Base-by-base conservation (phyloP, 2,797 vertebrate genomes). In the Schizopygopsis malacanthus region DNA sequence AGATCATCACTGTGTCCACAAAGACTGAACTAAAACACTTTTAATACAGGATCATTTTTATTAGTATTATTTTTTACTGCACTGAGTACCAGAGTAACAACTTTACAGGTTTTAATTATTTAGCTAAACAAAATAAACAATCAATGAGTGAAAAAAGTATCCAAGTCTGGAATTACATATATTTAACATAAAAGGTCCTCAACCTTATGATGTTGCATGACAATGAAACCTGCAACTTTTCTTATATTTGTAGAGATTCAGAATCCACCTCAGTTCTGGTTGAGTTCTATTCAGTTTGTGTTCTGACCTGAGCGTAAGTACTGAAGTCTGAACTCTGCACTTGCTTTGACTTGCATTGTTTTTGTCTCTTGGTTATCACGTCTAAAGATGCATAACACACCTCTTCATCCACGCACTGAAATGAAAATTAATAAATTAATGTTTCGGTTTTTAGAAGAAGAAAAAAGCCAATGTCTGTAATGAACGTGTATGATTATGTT, bases 301-400 rank as follows among this genome's bases (percentile, higher is more conserved):
- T 78, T 59, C 75, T 59, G 52, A 78, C 37, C 76, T 61, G 54
- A 43, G 76, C 76, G 15, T 43, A 78, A 6, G 54, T 61, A 25
- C 76, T 77, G 73, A 77, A 54, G 33, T 56, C 73, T 13, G 73
- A 77, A 39, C 50, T 13, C 28, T 54, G 50, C 11, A n/a, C 25
- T 33, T 7, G 70, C 39, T 63, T 85, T 76, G 69, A 71, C 70
- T 85, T 71, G 52, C 37, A n/a, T 54, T 65, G 63, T 28, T 78
- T 85, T 37, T 47, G 45, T 70, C 28, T 41, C 18, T 33, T 56
- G 18, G 50, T 81, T 10, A n/a, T 50, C 54, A 85, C 20, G 2
- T 85, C 72, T 37, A 88, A 39, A 4, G 83, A 61, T 25, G 84
- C 25, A 37, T 88, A 88, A 54, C 20, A 79, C 73, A 73, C 47